Base-by-base conservation (phyloP, 2,888 invertebrate genomes). In the Panopea generosa region DNA sequence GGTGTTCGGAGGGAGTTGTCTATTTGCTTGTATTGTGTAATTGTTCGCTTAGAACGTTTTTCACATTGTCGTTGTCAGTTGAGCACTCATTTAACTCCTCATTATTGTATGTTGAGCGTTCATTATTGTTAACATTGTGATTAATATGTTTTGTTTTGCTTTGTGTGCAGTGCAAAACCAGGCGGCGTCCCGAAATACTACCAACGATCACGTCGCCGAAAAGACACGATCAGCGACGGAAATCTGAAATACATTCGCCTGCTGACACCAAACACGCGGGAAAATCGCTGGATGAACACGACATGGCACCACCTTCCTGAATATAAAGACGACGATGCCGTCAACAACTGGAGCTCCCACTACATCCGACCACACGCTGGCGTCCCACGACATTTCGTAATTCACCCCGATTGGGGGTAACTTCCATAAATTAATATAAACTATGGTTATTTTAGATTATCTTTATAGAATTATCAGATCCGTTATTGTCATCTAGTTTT, bases 291-390 rank as follows among this genome's bases (percentile, higher is more conserved):
- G 89, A 87, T 88, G 88, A 86, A 90, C 68, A 88, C 89, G 40
- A 91, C 91, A 4, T 91, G 91, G 91, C 91, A 91, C 74, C 90
- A 91, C 66, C 83, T 91, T 26, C 91, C 90, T 11, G 77, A 84
- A 49, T 86, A 88, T 70, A 75, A 52, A 29, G 84, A 86, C 56
- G 69, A 76, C 43, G 80, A 87, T 61, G 73, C 72, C 6, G 88
- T 87, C 14, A 82, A 69, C 40, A 86, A 88, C 76, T 82, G 82
- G 84, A 88, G 87, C 53, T 86, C 90, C 22, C 87, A 88, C 60
- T 90, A 88, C 53, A 84, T 84, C 20, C 65, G 84, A 40, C 87
- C 91, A 18, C 87, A 88, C 40, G 83, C 76, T 20, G 62, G 60
- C 2, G 75, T 81, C 52, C 87, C 87, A 26, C 82, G 88, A 6